Conservation (phyloP, 2,888 invertebrate genomes). For the Pantelozetes paolii region DNA sequence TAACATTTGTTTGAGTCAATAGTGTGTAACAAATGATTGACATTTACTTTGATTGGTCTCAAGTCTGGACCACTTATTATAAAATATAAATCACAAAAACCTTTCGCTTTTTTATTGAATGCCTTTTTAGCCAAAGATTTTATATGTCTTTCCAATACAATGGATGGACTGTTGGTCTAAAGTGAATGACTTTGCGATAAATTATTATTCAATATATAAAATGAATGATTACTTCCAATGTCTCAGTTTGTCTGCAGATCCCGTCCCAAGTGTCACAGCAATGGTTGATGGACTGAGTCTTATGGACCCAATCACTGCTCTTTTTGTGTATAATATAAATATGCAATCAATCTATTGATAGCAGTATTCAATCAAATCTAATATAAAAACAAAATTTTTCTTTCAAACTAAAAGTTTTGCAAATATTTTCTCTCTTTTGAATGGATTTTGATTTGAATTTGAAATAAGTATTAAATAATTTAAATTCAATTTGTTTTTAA, state of each 20-base stretch:
- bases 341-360: conserved; percentile 16
- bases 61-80: conserved; percentile 28
- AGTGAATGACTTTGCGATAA: conserved; percentile 1
- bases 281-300: conserved; percentile 1
- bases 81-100: conserved; percentile 27
- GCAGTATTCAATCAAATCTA: neutral
- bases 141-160: neutral
- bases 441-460: no score
- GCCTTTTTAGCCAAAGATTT: neutral
- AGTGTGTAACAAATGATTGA: conserved; percentile 36
- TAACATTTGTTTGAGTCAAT: conserved; percentile 32
- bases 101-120: conserved; percentile 1
- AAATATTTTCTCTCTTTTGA: no score
- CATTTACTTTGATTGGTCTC: conserved; percentile 22
- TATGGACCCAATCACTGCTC: neutral
- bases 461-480: no score
- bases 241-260: neutral
- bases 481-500: no score
- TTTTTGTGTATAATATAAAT: neutral
- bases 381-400: neutral
- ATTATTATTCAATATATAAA: conserved; percentile 11
- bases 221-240: neutral
- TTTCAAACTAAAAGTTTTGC: no score
- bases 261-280: conserved; percentile 26
- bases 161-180: neutral